These are phyloP conservation scores for Pluvianellus socialis DNA, from an alignment of 2,113 vertebrate species.

Conservation along the genomic window DNA sequence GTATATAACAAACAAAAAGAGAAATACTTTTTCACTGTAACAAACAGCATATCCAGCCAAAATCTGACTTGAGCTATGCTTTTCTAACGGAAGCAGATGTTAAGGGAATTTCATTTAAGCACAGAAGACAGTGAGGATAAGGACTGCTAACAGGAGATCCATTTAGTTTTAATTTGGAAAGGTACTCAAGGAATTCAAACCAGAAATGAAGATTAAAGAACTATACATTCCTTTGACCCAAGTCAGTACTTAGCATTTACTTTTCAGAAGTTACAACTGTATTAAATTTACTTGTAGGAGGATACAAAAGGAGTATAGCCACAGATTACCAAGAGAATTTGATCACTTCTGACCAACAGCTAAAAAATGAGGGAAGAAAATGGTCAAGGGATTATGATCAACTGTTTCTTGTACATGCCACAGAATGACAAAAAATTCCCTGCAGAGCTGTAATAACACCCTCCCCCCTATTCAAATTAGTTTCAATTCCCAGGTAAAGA, in stretches of 20 bases:
- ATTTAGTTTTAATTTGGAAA: background rate
- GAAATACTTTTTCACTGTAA: background rate
- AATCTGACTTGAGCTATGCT: background rate
- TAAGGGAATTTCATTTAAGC: background rate
- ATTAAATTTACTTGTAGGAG: background rate
- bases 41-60: background rate
- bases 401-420: background rate
- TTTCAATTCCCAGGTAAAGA: constrained; percentile 58
- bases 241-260: background rate
- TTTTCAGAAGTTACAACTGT: background rate
- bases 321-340: constrained; percentile 43
- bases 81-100: background rate
- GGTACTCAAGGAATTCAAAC: background rate
- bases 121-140: background rate
- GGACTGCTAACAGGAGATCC: background rate
- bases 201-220: background rate
- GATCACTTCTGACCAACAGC: background rate
- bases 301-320: constrained; percentile 9
- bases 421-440: background rate
- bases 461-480: background rate
- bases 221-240: background rate
- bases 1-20: background rate
- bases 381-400: background rate
- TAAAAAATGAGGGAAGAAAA: background rate
- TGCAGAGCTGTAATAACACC: background rate